Evolutionary conservation across 35 echinoderm and acorn worm species (phyloP), one percentile per base, ranked within the genome.

Genomic region (Patiria miniata): DNA sequence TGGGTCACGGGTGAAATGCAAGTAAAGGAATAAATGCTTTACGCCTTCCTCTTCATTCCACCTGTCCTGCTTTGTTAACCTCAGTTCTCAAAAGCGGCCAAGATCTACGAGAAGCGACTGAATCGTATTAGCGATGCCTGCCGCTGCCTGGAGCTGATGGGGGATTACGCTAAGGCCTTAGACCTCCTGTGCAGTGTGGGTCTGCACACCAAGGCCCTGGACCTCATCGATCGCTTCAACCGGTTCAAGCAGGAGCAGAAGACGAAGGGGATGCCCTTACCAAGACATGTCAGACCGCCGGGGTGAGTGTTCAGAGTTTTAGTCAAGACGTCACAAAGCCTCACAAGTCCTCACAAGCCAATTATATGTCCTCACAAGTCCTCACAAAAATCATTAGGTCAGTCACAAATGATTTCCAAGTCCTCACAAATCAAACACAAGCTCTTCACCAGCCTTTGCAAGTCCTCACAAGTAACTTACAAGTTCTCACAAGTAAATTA

Each of bases 151-250:
- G 88, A 90, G n/a, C 61, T 83, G 69, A 51, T 21, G 73, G 65
- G 61, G 18, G 65, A 90, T 50, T 90, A 90, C 73, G 80, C 65
- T 42, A 84, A 78, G 39, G 88, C 88, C 10, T 32, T 90, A 8
- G 81, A 90, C 30, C 44, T 84, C 15, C 54, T 90, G 40, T 60
- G 37, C 47, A 23, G 40, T 21, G 50, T 77, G 2, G 61, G 68
- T 26, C 29, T 52, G 42, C 81, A 83, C 57, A 68, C 57, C 68
- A 90, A 90, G 52, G 88, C 88, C 7, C 58, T 65, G 19, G 88
- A 90, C 84, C 80, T 90, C 36, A 51, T 90, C 22, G 88, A 90
- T 54, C 60, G 88, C 5, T 90, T 54, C 37, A 40, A 90, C 4
- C 55, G 52, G 1, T 36, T 58, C 16, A 60, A 84, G 38, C 18